phyloP scores from a whole-genome alignment of 2,113 vertebrate genomes.

The Tamias sibiricus region DNA sequence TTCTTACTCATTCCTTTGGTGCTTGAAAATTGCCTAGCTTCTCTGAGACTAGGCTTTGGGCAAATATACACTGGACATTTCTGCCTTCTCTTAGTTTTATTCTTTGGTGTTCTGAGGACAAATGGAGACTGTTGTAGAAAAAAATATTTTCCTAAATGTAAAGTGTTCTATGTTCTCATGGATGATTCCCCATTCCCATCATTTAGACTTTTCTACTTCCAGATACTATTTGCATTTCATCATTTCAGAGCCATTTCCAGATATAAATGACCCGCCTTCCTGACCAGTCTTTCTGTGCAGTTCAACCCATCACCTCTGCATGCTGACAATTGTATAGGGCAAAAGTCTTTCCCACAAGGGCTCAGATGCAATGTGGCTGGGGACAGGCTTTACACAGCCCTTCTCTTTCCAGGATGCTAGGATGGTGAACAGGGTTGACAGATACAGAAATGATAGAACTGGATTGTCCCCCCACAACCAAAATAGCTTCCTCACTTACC shows the following conservation, averaged over 20 bases:
- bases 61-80: neutral
- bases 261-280: neutral
- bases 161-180: neutral
- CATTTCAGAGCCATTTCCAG: neutral
- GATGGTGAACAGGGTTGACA: neutral
- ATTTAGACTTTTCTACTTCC: neutral
- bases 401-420: neutral
- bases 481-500: neutral
- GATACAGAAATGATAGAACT: neutral
- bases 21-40: neutral
- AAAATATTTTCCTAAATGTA: neutral
- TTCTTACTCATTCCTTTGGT: neutral
- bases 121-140: neutral
- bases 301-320: neutral
- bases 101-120: neutral
- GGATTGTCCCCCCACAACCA: too few relatives aligned
- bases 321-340: neutral
- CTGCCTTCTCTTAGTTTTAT: neutral
- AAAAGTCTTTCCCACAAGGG: neutral
- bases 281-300: neutral
- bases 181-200: neutral
- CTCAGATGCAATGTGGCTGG: neutral
- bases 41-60: neutral
- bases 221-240: neutral
- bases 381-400: fast-evolving